These are phyloP conservation scores for Seriola aureovittata DNA, from an alignment of 2,113 vertebrate species.

Conservation along the genomic window DNA sequence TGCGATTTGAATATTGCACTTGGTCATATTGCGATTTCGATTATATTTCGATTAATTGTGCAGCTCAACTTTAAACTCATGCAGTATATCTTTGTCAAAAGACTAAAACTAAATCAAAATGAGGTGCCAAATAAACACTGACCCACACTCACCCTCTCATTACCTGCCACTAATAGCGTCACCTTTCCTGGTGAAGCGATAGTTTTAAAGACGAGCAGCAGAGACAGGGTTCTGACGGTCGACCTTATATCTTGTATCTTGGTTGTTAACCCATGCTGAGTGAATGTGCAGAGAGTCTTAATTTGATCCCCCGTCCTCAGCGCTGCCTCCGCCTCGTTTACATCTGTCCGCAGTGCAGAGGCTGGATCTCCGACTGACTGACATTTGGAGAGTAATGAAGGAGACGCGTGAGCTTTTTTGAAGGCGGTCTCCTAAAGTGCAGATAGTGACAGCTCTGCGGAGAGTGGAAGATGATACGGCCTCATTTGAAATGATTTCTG, in stretches of 20 bases:
- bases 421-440: slow-evolving; percentile 35
- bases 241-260: too few relatives aligned
- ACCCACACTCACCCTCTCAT: not conserved
- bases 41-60: too few relatives aligned
- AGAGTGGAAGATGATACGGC: slow-evolving; percentile 35
- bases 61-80: too few relatives aligned
- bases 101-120: not conserved
- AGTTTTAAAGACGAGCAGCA: too few relatives aligned
- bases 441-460: slow-evolving; percentile 52
- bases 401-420: not conserved
- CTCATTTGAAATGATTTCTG: slow-evolving; percentile 44
- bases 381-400: slow-evolving; percentile 32
- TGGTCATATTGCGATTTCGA: too few relatives aligned
- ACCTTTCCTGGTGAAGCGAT: not conserved
- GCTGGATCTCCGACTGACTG: slow-evolving; percentile 19
- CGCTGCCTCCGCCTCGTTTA: not conserved
- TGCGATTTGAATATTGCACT: too few relatives aligned
- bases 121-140: not conserved
- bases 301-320: not conserved
- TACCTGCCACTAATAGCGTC: not conserved
- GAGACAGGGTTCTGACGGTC: too few relatives aligned
- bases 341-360: not conserved
- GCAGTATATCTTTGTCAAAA: not conserved
- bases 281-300: not conserved
- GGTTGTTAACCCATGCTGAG: not conserved